Conservation (phyloP, 2,113 vertebrate genomes). For the Myrmecobius fasciatus region DNA sequence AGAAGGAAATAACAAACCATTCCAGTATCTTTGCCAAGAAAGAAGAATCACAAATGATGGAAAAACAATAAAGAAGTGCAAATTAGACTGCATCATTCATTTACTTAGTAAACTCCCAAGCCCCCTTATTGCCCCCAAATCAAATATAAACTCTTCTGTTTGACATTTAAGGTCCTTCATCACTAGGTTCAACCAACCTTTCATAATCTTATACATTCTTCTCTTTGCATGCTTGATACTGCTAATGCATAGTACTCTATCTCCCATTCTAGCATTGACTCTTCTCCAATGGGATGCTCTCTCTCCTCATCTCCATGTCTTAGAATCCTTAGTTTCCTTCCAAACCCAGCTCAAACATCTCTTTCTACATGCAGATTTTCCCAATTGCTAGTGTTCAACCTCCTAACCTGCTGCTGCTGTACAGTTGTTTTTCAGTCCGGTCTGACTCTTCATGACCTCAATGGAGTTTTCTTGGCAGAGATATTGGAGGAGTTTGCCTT, state of each 20-base stretch:
- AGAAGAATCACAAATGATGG: background rate
- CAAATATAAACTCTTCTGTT: background rate
- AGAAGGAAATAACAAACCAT: background rate
- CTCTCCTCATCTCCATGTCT: background rate
- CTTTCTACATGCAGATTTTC: background rate
- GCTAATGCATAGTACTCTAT: background rate
- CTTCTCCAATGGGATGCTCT: background rate
- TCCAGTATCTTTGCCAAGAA: background rate
- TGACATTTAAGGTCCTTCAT: background rate
- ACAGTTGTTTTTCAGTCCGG: background rate
- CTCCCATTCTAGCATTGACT: background rate
- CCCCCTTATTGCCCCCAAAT: background rate
- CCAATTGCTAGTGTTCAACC: background rate
- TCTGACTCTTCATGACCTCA: background rate
- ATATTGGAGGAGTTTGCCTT: background rate
- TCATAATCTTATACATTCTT: background rate
- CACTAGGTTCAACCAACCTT: background rate
- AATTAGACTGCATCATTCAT: background rate
- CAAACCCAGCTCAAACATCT: background rate
- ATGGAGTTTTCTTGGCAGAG: background rate
- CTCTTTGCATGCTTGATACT: background rate
- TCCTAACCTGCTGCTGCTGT: background rate
- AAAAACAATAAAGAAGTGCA: background rate
- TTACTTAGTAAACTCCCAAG: background rate
- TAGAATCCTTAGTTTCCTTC: background rate